Evolutionary conservation across 2,113 vertebrate genomes (phyloP), one percentile per base, ranked within the genome.

Genomic region (Nesospiza acunhae): DNA sequence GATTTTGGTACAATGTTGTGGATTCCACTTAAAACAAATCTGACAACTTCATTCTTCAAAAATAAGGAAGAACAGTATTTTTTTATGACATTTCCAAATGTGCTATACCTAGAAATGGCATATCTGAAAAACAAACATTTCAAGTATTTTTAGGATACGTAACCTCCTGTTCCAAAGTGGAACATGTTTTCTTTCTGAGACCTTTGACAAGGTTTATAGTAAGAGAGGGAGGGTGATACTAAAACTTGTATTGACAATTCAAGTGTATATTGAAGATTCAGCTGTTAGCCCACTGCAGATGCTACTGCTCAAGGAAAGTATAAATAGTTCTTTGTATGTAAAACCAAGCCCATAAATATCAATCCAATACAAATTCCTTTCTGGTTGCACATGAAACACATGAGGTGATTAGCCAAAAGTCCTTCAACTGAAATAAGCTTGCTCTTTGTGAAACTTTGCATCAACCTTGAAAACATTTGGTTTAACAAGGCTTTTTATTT

Each of bases 81-180:
- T 81, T 91, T 52, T 78, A 5, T 87, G 84, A 52, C 80, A 56
- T n/a, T 77, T 23, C 46, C 52, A 93, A 58, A 56, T 87, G 24
- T 84, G 23, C 58, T 83, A 6, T 53, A 69, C 44, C 47, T 87
- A 66, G 47, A 70, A 86, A 90, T 5, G 20, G 9, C 5, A 35
- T 84, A 26, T 89, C 46, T 94, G 35, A 72, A 63, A 93, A 91
- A 64, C 27, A 87, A 89, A 53, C n/a, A 78, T 90, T 87, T 92
- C 52, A 84, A 84, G n/a, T 63, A 53, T 41, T 79, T 72, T 86
- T 90, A 70, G 37, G 47, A 89, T 87, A 46, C 1, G 1, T 44
- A 60, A 37, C 18, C 33, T 92, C 8, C n/a, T 47, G 7, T 53
- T 86, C 46, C 13, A 67, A 55, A 75, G 7, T 75, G 33, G 33